These are phyloP conservation scores for Forpus xanthops DNA, from an alignment of 2,797 vertebrate genomes.

Conservation along the genomic window DNA sequence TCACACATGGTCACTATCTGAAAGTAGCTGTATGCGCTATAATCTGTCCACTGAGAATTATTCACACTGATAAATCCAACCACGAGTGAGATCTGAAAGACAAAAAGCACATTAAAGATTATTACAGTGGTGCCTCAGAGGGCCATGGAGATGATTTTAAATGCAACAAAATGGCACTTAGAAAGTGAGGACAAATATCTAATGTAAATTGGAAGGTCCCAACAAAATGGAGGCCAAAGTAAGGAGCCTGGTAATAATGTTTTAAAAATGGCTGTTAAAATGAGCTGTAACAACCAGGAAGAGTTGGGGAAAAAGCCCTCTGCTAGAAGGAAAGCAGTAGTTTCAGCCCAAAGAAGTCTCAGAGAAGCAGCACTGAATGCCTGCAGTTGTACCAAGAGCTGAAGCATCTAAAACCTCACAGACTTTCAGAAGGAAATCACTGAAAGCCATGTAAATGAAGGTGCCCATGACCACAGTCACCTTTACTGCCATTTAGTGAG, in stretches of 20 bases:
- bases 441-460: neutral
- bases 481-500: neutral
- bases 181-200: neutral
- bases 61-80: conserved; percentile 87
- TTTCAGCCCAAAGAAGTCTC: neutral
- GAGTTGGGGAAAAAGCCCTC: neutral
- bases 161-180: neutral
- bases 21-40: conserved; percentile 84
- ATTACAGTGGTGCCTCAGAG: neutral
- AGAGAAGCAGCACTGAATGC: neutral
- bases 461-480: neutral
- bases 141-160: neutral
- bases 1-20: conserved; percentile 90
- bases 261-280: neutral
- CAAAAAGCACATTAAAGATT: neutral
- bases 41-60: conserved; percentile 68
- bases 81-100: conserved; percentile 83
- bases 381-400: neutral
- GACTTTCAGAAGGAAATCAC: neutral
- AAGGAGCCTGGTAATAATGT: neutral
- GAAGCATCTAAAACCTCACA: neutral
- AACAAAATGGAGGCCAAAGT: neutral
- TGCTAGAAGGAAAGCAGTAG: neutral
- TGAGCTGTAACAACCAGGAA: neutral
- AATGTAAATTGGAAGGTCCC: neutral